A percentile compares a stretch with the other conserved stretches of the same genome.
These are phyloP conservation scores for Aspiorhynchus laticeps DNA, from an alignment of 2,113 vertebrate species.

Conservation along the genomic window DNA sequence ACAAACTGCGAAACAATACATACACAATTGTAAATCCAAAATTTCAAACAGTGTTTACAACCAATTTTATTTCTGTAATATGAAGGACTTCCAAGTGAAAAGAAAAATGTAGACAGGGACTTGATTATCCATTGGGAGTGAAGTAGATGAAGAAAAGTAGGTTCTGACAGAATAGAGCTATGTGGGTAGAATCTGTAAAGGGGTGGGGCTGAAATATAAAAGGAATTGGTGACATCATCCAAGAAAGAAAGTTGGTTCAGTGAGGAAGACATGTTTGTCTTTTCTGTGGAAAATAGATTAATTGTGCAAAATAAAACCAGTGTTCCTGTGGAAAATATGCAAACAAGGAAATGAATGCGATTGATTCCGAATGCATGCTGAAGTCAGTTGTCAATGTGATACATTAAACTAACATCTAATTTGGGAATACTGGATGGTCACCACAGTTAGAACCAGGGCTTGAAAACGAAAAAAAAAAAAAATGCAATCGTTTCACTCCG, in stretches of 20 bases:
- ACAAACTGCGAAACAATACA: background rate
- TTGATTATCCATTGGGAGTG: background rate
- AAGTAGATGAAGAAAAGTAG: background rate
- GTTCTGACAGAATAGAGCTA: background rate
- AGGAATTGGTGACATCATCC: background rate
- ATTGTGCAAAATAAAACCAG: background rate
- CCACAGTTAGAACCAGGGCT: background rate
- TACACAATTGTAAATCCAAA: too few species aligned
- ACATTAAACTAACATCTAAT: background rate
- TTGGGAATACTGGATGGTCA: background rate
- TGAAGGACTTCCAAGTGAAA: background rate
- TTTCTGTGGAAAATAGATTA: background rate
- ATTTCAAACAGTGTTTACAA: background rate
- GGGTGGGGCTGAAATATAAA: background rate
- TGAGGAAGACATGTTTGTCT: background rate
- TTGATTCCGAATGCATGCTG: background rate
- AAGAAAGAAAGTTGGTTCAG: background rate
- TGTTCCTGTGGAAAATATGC: background rate
- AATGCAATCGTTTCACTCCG: too few species aligned
- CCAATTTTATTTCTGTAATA: background rate
- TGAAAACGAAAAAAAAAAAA: too few species aligned
- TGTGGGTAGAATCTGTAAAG: background rate
- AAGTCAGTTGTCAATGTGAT: background rate
- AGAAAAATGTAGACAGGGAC: background rate
- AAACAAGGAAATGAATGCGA: background rate